Base-by-base conservation (phyloP, 2,888 invertebrate genomes). In the Drosophila conformis region DNA sequence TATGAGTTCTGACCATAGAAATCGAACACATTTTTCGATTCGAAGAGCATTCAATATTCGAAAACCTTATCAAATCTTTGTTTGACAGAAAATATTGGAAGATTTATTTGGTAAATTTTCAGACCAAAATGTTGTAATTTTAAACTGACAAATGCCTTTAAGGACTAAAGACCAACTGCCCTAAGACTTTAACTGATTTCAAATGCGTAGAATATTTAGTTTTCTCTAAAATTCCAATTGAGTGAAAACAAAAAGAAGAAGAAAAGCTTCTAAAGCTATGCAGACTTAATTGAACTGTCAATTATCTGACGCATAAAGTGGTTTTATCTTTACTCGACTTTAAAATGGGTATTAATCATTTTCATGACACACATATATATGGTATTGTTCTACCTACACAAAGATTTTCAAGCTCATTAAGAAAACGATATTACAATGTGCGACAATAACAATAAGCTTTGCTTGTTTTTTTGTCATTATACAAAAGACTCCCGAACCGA, bases 401-500 rank as follows among this genome's bases (percentile, higher is more conserved):
- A 57, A 38, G n/a, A 38, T 46, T 56, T 29, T 36, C 25, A 56
- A 48, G 78, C 62, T 77, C 78, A 77, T 73, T 76, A 76, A 42
- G 69, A 46, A 59, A 42, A 27, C 42, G 54, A 33, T 66, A 53
- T 35, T 33, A 31, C 25, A 51, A 21, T 52, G 40, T n/a, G 21
- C n/a, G 53, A 29, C 29, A 62, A 49, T 42, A 76, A 82, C 76
- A 82, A 83, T 64, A 81, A 67, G 58, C 48, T 58, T 54, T 36
- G 49, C 60, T 81, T 81, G 73, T 46, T 25, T 46, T 82, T 74
- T 60, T 60, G 49, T 56, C 52, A 68, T 65, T 49, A 54, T 53
- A 73, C 54, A 69, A 67, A 73, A 60, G 54, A 13, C 13, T 25
- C 49, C 31, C 57, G 42, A 73, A 35, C 51, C 53, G 64, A 54